Percentiles rank a stretch among this genome's conserved stretches.
Conservation (phyloP, 2,113 vertebrate genomes). For the Recurvirostra avosetta region DNA sequence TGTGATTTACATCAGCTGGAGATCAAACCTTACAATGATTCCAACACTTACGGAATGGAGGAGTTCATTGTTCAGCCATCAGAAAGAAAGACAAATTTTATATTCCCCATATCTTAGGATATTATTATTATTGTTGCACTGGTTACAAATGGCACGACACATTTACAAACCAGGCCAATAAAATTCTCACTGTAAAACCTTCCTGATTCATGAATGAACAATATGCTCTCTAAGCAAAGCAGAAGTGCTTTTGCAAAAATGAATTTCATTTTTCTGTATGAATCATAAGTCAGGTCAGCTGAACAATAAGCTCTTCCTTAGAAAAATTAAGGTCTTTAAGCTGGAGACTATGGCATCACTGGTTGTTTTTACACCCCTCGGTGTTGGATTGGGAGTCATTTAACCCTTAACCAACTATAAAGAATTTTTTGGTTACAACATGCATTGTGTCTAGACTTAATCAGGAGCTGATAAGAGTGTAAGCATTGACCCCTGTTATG, state of each 20-base stretch:
- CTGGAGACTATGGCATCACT: neutral
- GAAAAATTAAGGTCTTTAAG: neutral
- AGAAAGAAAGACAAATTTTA: neutral
- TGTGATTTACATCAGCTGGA: neutral
- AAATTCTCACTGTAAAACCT: neutral
- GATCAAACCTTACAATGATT: neutral
- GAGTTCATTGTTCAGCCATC: neutral
- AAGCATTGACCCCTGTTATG: neutral
- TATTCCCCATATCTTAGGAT: neutral
- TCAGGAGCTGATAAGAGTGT: neutral
- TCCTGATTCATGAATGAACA: neutral
- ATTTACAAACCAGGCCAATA: neutral
- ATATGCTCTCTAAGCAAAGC: neutral
- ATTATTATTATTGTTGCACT: neutral
- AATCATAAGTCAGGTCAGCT: neutral
- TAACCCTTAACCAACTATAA: neutral
- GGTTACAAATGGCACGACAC: neutral
- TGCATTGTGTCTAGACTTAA: neutral
- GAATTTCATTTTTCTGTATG: neutral
- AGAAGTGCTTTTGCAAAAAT: neutral
- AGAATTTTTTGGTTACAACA: neutral
- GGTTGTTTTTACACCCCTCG: neutral
- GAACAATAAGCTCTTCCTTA: neutral
- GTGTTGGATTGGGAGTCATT: neutral
- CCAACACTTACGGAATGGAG: neutral